phyloP scores from a whole-genome alignment of 2,888 invertebrate genomes.

The Drosophila incognita region DNA sequence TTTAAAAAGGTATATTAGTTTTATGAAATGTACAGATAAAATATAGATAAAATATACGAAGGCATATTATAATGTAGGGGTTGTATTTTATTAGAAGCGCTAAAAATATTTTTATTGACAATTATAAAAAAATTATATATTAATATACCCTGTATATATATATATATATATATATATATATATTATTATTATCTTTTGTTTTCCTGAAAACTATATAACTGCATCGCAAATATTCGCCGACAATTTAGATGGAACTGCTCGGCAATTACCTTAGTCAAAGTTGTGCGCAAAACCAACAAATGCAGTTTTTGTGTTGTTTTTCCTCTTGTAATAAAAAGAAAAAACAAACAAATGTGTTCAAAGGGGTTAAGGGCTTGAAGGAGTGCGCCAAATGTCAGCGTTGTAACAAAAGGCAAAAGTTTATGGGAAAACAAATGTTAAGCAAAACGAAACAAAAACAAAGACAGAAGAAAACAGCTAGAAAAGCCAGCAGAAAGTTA shows the following conservation, averaged over 20 bases:
- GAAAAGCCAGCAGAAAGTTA: slow-evolving; percentile 42
- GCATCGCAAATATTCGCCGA: slow-evolving; percentile 11
- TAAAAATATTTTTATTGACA: not conserved
- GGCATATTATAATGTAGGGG: not conserved
- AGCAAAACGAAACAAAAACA: slow-evolving; percentile 37
- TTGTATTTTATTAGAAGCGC: not conserved
- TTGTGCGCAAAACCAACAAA: slow-evolving; percentile 62
- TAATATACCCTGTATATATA: not conserved
- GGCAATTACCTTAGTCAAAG: slow-evolving; percentile 67
- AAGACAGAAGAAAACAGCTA: slow-evolving; percentile 8
- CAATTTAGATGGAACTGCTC: slow-evolving; percentile 28
- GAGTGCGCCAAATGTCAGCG: slow-evolving; percentile 49
- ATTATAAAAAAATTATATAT: too few species aligned
- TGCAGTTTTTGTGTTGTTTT: slow-evolving; percentile 36
- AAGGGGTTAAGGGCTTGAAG: not conserved
- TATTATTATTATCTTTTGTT: not conserved
- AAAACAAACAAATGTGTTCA: slow-evolving; percentile 29
- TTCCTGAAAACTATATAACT: not conserved
- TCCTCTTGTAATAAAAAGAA: slow-evolving; percentile 36
- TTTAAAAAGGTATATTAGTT: slow-evolving; percentile 8
- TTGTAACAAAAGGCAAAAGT: slow-evolving; percentile 62
- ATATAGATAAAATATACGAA: not conserved
- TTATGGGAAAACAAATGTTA: slow-evolving; percentile 48
- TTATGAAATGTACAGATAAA: not conserved
- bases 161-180: not conserved